Evolutionary conservation across 2,888 invertebrate genomes (phyloP), one percentile per base, ranked within the genome.

Genomic region (Drosophila stalkeri): DNA sequence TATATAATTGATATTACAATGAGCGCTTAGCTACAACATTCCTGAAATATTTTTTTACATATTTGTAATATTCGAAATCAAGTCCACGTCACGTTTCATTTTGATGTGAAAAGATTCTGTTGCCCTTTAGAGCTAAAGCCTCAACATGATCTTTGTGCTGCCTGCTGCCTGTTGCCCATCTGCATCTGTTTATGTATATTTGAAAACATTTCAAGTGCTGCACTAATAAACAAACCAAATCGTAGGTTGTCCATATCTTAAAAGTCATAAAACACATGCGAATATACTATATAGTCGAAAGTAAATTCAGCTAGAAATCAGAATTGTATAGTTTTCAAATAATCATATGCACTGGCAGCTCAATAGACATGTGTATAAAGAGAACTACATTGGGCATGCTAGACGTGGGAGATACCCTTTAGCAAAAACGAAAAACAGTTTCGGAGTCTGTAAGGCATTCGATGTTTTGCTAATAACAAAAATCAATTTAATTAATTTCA

Each of bases 191-290:
- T 74, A 46, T 79, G 59, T 75, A 43, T 46, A 55, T 74, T 56
- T 46, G 63, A 75, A 80, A 73, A 84, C 68, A 77, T 87, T 77
- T 89, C 77, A 89, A 87, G 82, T 82, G 70, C 72, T 73, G 64
- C 55, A 51, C 31, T 70, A 78, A 77, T 81, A 83, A 86, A 76
- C 84, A 86, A 72, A 33, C 35, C 55, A 66, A 73, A 43, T 54
- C 61, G 56, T 64, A 56, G 52, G 57, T 52, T 11, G 74, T 37
- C 33, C 52, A 62, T 71, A 43, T 47, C 61, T 57, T 57, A 41
- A 60, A 51, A 49, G n/a, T 35, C 33, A 43, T 46, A 55, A 72
- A 33, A 43, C 14, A 54, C 54, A 61, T 43, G 56, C 62, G 18
- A 61, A 64, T 51, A 37, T 6, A 37, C 5, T 51, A 39, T 35